phyloP scores from a whole-genome alignment of 1,140 invertebrate genomes.

The Ceratosolen fusciceps region DNA sequence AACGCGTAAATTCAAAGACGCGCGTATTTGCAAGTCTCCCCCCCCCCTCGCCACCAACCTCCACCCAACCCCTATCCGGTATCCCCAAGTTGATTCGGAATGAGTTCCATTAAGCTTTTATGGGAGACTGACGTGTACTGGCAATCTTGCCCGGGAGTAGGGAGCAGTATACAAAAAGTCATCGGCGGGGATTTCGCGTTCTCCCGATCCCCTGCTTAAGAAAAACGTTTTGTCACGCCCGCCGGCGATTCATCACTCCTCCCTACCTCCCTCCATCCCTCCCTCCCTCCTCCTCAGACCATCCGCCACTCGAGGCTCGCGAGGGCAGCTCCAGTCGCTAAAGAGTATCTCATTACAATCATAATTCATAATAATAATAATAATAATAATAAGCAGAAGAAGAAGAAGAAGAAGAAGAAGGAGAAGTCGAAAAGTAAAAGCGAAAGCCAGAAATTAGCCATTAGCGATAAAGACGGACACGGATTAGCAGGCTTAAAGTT shows the following conservation, averaged over 20 bases:
- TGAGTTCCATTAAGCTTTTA: too few species aligned
- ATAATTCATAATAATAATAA: too few species aligned
- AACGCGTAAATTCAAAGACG: too few species aligned
- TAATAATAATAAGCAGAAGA: not conserved
- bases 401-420: not conserved
- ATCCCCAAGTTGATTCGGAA: too few species aligned
- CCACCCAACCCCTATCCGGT: too few species aligned
- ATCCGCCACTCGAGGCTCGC: slow-evolving; percentile 4
- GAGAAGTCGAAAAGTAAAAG: too few species aligned
- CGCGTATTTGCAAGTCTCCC: too few species aligned
- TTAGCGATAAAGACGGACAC: too few species aligned
- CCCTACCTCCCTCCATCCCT: not conserved
- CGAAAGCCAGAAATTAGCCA: too few species aligned
- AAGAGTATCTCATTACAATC: not conserved
- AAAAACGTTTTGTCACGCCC: slow-evolving; percentile 47
- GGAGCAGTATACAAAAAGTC: slow-evolving; percentile 17
- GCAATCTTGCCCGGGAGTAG: too few species aligned
- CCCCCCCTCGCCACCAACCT: too few species aligned
- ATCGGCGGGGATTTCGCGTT: slow-evolving; percentile 15
- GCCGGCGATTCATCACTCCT: slow-evolving; percentile 32
- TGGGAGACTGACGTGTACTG: too few species aligned
- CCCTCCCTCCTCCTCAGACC: slow-evolving; percentile 7
- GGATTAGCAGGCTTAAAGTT: not conserved
- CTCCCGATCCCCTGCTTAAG: not conserved
- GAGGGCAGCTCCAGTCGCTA: not conserved